Conservation (phyloP, 2,797 vertebrate species). For the Chiroxiphia lanceolata region DNA sequence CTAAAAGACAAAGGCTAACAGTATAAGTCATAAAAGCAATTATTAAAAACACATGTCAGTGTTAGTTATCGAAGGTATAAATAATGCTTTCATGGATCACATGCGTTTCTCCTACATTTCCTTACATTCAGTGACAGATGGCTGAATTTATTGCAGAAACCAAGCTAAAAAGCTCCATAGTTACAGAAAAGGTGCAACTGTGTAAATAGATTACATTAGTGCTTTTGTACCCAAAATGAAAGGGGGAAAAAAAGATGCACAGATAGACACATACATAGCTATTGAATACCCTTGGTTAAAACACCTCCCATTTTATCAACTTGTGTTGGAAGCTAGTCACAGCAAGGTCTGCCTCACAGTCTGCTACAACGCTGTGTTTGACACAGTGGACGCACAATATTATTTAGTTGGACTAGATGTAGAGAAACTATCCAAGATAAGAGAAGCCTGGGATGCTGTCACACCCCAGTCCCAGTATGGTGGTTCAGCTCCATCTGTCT, state of each 20-base stretch:
- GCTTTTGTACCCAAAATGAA: not conserved
- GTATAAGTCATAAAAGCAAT: not conserved
- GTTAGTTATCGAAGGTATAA: not conserved
- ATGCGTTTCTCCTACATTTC: not conserved
- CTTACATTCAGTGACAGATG: not conserved
- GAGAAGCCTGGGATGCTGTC: not conserved
- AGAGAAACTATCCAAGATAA: not conserved
- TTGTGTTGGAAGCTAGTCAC: not conserved
- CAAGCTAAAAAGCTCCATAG: not conserved
- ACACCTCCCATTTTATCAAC: not conserved
- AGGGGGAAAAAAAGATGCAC: not conserved
- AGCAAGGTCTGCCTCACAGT: not conserved
- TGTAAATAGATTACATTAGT: not conserved
- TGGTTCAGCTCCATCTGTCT: not conserved
- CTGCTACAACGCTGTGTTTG: not conserved
- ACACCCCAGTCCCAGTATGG: not conserved
- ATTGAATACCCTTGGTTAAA: not conserved
- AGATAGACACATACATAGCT: not conserved
- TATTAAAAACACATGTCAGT: not conserved
- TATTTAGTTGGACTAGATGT: not conserved
- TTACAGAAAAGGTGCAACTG: not conserved
- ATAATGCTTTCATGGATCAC: not conserved
- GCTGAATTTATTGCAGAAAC: not conserved
- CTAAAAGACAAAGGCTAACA: not conserved
- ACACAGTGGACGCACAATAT: not conserved